These are phyloP conservation scores for Pagetopsis macropterus DNA, from an alignment of 2,797 vertebrate genomes.

Conservation along the genomic window DNA sequence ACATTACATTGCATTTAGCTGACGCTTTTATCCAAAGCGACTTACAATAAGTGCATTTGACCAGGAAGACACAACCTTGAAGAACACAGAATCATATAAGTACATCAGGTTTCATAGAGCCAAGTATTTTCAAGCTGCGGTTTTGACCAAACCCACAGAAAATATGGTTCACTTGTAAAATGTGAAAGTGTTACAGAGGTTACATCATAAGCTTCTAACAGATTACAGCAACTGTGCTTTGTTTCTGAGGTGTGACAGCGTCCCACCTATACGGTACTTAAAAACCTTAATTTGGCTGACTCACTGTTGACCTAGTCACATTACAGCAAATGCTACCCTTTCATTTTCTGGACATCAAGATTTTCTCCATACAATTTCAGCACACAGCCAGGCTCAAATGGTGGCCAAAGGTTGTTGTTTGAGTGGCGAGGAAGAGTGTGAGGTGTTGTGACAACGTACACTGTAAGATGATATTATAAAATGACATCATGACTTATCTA, in stretches of 20 bases:
- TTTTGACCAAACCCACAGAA: too few species aligned
- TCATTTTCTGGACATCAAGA: constrained; percentile 32
- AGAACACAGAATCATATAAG: too few species aligned
- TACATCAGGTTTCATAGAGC: too few species aligned
- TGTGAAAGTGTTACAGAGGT: constrained; percentile 1
- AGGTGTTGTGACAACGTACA: constrained; percentile 3
- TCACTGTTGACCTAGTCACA: constrained; percentile 41
- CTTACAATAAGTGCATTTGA: too few species aligned
- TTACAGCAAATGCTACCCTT: constrained; percentile 20
- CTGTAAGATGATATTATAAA: too few species aligned
- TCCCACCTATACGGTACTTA: not conserved
- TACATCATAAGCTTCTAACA: constrained; percentile 18
- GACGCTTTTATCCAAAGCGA: too few species aligned
- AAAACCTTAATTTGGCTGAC: constrained; percentile 28
- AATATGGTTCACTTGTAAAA: constrained; percentile 29
- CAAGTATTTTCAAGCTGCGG: too few species aligned
- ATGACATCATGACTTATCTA: too few species aligned
- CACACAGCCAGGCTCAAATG: constrained; percentile 7
- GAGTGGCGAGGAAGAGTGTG: not conserved
- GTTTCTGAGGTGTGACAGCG: constrained; percentile 18
- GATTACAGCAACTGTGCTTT: constrained; percentile 6
- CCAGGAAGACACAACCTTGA: too few species aligned
- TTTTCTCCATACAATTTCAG: constrained; percentile 7
- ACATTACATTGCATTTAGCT: too few species aligned
- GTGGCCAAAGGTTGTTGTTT: constrained; percentile 9